Evolutionary conservation across 2,113 vertebrate genomes (phyloP).

Genomic region (Amia ocellicauda): DNA sequence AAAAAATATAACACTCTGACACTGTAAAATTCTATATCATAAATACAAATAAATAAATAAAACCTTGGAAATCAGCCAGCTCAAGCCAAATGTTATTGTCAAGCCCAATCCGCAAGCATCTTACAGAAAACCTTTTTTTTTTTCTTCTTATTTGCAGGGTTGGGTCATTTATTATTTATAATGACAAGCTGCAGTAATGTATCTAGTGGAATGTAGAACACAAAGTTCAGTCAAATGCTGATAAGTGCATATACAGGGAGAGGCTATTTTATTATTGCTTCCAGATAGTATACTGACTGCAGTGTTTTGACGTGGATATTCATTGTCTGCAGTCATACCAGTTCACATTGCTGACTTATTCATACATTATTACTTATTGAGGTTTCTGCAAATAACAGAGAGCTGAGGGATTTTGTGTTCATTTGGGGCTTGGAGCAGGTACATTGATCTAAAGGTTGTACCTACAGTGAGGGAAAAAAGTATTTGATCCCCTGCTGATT

Average conservation of each 20-base stretch:
- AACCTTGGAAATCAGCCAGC: conserved; percentile 11
- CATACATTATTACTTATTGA: not conserved
- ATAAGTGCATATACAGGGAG: not conserved
- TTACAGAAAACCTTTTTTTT: conserved; percentile 31
- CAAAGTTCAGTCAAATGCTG: conserved; percentile 4
- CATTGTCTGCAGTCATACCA: not conserved
- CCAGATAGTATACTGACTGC: not conserved
- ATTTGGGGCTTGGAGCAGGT: no score
- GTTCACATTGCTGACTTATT: conserved; percentile 14
- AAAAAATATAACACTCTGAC: conserved; percentile 4
- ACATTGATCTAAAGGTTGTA: no score
- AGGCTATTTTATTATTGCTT: not conserved
- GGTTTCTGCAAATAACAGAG: not conserved
- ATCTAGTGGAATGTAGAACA: conserved; percentile 1
- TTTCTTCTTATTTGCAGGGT: conserved; percentile 6
- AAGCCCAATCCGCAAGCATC: conserved; percentile 26
- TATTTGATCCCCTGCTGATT: no score
- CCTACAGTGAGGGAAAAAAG: no score
- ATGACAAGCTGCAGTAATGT: conserved; percentile 24
- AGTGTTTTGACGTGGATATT: not conserved
- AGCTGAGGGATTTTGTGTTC: not conserved
- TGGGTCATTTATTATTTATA: conserved; percentile 27
- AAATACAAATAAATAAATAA: conserved; percentile 7
- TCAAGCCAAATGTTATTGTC: conserved; percentile 5
- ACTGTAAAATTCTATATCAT: not conserved